Evolutionary conservation across 2,797 vertebrate genomes (phyloP).

Genomic region (Mormyrops attenuatus): DNA sequence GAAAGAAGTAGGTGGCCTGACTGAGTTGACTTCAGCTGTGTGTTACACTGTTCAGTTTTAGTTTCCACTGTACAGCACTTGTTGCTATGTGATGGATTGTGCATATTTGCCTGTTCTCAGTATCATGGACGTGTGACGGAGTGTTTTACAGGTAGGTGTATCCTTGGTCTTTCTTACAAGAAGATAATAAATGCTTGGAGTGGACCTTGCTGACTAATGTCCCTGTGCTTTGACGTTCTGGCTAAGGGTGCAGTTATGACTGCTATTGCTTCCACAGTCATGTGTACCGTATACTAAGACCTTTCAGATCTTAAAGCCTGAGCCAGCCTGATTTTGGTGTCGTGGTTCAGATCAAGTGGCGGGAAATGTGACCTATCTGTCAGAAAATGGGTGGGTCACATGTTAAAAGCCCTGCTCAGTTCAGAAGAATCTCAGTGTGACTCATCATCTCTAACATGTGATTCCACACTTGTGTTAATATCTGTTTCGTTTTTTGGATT

Average conservation of each 20-base stretch:
- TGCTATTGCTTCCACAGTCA: neutral
- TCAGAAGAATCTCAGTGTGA: conserved; percentile 27
- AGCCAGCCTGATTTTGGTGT: neutral
- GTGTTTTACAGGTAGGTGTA: neutral
- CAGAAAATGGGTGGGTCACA: neutral
- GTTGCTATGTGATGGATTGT: conserved; percentile 9
- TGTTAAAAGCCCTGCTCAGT: neutral
- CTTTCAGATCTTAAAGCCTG: neutral
- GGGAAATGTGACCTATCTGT: neutral
- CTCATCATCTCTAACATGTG: conserved; percentile 49
- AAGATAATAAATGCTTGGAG: conserved; percentile 21
- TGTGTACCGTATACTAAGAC: neutral
- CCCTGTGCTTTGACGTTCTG: neutral
- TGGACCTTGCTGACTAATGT: conserved; percentile 35
- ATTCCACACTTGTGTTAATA: conserved; percentile 47
- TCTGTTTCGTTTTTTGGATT: conserved; percentile 44
- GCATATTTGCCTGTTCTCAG: neutral
- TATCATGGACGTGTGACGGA: neutral
- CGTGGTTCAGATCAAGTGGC: neutral
- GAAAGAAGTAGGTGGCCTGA: conserved; percentile 30
- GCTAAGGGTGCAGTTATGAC: neutral
- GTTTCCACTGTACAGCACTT: conserved; percentile 17
- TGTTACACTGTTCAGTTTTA: neutral
- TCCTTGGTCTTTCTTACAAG: neutral
- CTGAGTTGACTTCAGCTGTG: conserved; percentile 5